Evolutionary conservation across 1,140 invertebrate genomes (phyloP).

Genomic region (Drosophila serrata): DNA sequence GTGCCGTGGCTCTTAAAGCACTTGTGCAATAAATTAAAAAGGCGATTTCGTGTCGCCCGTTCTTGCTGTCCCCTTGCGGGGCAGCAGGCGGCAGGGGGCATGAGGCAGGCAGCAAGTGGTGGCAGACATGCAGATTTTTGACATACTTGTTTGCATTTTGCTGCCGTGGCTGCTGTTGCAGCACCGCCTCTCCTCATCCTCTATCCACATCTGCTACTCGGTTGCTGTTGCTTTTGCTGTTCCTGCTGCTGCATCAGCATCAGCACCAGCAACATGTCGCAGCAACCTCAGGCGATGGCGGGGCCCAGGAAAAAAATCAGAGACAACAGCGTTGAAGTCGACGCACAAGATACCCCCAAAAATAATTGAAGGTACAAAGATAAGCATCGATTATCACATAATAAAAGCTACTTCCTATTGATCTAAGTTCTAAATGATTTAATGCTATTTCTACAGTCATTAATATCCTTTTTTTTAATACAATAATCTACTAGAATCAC

Average conservation of each 20-base stretch:
- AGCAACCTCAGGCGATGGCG: constrained; percentile 62
- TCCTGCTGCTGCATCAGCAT: constrained; percentile 30
- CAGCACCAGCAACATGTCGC: constrained; percentile 71
- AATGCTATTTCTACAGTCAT: not conserved
- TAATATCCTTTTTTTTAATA: too few species aligned
- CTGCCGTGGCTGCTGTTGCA: constrained; percentile 66
- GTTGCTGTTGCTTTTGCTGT: constrained; percentile 10
- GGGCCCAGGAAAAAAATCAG: constrained; percentile 22
- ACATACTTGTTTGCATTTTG: constrained; percentile 84
- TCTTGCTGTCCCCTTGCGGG: constrained; percentile 46
- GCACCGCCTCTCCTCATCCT: constrained; percentile 14
- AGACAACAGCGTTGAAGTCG: constrained; percentile 12
- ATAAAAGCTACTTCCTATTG: not conserved
- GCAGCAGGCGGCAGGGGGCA: constrained; percentile 10
- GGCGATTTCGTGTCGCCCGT: constrained; percentile 75
- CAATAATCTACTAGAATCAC: too few species aligned
- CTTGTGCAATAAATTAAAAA: constrained; percentile 84
- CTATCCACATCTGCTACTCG: constrained; percentile 26
- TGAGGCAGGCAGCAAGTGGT: constrained; percentile 68
- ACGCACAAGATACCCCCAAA: constrained; percentile 18
- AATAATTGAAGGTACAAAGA: not conserved
- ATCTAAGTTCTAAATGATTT: not conserved
- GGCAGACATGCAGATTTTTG: constrained; percentile 83
- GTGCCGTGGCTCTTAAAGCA: constrained; percentile 77
- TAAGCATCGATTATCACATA: not conserved